Evolutionary conservation across 2,888 invertebrate species (phyloP).

Genomic region (Nymphalis polychloros): DNA sequence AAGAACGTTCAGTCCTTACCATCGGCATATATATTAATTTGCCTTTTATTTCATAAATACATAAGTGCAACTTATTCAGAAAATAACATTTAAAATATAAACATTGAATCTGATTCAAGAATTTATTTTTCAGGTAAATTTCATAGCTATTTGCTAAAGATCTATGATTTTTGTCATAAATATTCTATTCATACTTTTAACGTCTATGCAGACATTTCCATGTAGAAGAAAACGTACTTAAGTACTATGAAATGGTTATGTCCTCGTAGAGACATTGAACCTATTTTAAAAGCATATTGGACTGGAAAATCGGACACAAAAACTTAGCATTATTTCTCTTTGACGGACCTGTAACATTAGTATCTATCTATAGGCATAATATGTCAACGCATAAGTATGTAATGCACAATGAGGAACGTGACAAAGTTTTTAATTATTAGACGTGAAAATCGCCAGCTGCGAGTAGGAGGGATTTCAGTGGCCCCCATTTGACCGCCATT

Average conservation of each 20-base stretch:
- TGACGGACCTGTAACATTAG: slow-evolving; percentile 26
- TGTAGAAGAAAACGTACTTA: neutral
- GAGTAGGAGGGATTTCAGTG: slow-evolving; percentile 89
- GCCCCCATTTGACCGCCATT: slow-evolving; percentile 89
- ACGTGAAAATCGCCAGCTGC: slow-evolving; percentile 79
- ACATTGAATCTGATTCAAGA: too few species aligned
- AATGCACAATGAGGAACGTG: slow-evolving; percentile 60
- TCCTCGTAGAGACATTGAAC: slow-evolving; percentile 8
- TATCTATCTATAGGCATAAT: slow-evolving; percentile 37
- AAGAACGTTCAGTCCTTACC: neutral
- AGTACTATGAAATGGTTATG: neutral
- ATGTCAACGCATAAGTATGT: slow-evolving; percentile 43
- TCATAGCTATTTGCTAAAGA: too few species aligned
- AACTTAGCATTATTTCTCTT: slow-evolving; percentile 20
- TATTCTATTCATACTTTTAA: too few species aligned
- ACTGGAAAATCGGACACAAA: slow-evolving; percentile 24
- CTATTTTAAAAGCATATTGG: slow-evolving; percentile 19
- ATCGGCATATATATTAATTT: neutral
- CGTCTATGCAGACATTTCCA: neutral
- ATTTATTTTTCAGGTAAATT: too few species aligned
- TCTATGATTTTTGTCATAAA: too few species aligned
- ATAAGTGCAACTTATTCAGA: too few species aligned
- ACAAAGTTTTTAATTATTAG: slow-evolving; percentile 80
- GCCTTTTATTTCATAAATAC: too few species aligned
- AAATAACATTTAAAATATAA: too few species aligned